These are phyloP conservation scores for Brachypterus glaber DNA, from an alignment of 2,888 invertebrate species.

Conservation along the genomic window DNA sequence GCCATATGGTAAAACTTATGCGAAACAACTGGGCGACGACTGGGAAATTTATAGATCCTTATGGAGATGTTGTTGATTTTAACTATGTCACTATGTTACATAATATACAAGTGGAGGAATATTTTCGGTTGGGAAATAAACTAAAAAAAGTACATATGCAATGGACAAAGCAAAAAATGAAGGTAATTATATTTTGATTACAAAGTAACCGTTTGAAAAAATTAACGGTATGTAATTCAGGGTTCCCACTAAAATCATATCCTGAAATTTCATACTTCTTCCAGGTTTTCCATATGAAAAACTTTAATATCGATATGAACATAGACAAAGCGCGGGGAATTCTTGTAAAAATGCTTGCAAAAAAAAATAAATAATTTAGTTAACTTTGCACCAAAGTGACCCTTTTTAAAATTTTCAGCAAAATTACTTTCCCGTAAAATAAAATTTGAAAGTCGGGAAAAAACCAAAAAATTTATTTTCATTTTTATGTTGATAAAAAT, in stretches of 20 bases:
- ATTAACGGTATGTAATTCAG: background rate
- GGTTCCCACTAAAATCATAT: no score
- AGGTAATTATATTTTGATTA: slow-evolving; percentile 3
- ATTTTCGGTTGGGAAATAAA: slow-evolving; percentile 5
- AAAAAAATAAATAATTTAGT: no score
- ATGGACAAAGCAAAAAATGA: slow-evolving; percentile 1
- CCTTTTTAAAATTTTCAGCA: no score
- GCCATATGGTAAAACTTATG: slow-evolving; percentile 12
- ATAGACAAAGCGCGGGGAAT: no score
- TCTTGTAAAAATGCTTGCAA: no score
- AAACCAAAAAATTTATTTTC: no score
- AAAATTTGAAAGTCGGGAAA: no score
- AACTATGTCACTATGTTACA: background rate
- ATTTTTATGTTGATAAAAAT: slow-evolving; percentile 1
- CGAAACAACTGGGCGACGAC: slow-evolving; percentile 6
- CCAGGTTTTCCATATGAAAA: background rate
- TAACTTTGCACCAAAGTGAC: no score
- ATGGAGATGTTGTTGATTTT: slow-evolving; percentile 1
- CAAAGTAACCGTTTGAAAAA: background rate
- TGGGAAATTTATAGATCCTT: slow-evolving; percentile 1
- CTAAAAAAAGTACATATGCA: slow-evolving; percentile 4
- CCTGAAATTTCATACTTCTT: no score
- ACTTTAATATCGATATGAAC: no score
- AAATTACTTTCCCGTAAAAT: no score
- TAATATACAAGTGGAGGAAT: slow-evolving; percentile 1